Evolutionary conservation across 2,113 vertebrate genomes (phyloP).

Genomic region (Scomber colias): DNA sequence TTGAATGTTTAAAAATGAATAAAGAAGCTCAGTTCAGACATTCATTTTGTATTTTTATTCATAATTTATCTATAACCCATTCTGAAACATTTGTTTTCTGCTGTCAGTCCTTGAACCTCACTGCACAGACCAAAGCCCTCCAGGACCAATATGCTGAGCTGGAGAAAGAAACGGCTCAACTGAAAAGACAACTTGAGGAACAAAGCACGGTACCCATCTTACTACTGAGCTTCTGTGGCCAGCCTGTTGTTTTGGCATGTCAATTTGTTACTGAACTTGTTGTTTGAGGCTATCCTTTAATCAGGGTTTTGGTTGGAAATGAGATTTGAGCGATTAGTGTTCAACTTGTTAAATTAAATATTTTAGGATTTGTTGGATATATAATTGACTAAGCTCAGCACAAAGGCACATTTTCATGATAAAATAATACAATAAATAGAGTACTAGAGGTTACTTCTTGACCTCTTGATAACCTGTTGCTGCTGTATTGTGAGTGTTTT

Average conservation of each 20-base stretch:
- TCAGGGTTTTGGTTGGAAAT: constrained; percentile 24
- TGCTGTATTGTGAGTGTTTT: background rate
- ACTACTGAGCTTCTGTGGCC: constrained; percentile 12
- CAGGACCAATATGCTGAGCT: constrained; percentile 90
- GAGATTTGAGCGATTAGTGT: constrained; percentile 28
- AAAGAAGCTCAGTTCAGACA: too few relatives aligned
- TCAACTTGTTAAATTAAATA: constrained; percentile 33
- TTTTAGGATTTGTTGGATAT: constrained; percentile 20
- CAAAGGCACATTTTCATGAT: constrained; percentile 15
- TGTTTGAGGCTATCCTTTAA: constrained; percentile 34
- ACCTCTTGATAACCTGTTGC: background rate
- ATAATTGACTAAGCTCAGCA: constrained; percentile 3
- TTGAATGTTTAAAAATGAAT: constrained; percentile 2
- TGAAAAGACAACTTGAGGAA: constrained; percentile 89
- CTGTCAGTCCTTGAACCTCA: constrained; percentile 83
- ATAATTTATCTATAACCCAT: background rate
- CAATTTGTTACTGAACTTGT: constrained; percentile 25
- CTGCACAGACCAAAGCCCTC: constrained; percentile 88
- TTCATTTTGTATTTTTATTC: background rate
- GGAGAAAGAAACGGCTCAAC: constrained; percentile 86
- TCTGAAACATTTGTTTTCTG: constrained; percentile 18
- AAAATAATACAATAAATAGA: constrained; percentile 1
- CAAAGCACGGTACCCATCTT: constrained; percentile 85
- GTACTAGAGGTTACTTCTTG: background rate
- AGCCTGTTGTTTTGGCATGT: constrained; percentile 18